Evolutionary conservation across 2,797 vertebrate species (phyloP).

Genomic region (Falco rusticolus): DNA sequence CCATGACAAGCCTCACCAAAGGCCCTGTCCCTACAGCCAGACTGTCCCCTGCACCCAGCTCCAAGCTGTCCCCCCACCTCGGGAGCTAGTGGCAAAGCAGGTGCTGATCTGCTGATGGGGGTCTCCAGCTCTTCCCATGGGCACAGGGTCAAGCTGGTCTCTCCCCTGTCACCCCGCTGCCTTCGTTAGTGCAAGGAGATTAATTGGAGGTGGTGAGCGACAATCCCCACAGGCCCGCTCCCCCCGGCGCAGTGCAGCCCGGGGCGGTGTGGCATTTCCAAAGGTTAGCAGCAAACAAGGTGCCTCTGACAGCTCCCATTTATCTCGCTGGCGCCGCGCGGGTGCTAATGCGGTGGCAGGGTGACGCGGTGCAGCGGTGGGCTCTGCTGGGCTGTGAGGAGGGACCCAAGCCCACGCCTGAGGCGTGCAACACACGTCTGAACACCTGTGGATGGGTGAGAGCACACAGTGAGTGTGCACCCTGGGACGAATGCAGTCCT

Average conservation of each 20-base stretch:
- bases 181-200: conserved; percentile 44
- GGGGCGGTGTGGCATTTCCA: conserved; percentile 67
- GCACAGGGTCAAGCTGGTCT: neutral
- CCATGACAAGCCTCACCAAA: rapidly evolving
- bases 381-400: conserved; percentile 5
- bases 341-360: conserved; percentile 75
- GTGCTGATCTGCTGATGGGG: rapidly evolving
- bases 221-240: neutral
- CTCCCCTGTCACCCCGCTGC: neutral
- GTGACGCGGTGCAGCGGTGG: neutral
- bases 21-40: neutral
- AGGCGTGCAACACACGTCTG: neutral
- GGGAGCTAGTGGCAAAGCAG: rapidly evolving
- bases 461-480: too few relatives aligned
- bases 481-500: too few relatives aligned
- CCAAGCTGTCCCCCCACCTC: rapidly evolving
- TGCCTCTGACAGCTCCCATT: conserved; percentile 73
- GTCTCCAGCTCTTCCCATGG: neutral
- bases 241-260: neutral
- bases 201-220: conserved; percentile 44
- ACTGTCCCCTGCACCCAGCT: neutral
- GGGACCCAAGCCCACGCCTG: neutral
- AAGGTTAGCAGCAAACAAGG: conserved; percentile 75
- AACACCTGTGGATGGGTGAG: neutral
- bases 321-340: conserved; percentile 61